Evolutionary conservation across 1,140 invertebrate species (phyloP).

Genomic region (Muscidifurax raptorellus): DNA sequence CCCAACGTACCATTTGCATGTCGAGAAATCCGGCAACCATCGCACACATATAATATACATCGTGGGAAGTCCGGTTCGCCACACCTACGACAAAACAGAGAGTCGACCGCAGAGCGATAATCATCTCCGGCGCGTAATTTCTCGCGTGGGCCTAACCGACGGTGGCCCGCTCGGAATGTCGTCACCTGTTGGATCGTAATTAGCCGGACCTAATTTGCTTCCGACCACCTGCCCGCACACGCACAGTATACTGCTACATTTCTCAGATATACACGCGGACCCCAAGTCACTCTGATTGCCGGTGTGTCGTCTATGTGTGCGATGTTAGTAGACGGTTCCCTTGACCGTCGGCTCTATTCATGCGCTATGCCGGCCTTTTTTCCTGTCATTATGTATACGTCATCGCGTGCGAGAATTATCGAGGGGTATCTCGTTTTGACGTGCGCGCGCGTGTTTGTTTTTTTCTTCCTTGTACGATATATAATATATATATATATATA

Average conservation of each 20-base stretch:
- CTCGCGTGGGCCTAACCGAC: conserved; percentile 19
- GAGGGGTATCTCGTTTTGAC: conserved; percentile 7
- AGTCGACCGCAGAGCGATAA: not conserved
- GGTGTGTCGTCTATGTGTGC: not conserved
- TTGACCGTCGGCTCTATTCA: conserved; percentile 9
- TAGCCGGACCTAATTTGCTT: conserved; percentile 62
- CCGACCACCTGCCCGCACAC: conserved; percentile 36
- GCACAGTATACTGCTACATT: no score
- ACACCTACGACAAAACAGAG: not conserved
- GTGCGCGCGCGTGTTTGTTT: not conserved
- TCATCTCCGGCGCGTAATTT: conserved; percentile 34
- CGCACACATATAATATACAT: not conserved
- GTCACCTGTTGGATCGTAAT: conserved; percentile 65
- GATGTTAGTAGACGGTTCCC: not conserved
- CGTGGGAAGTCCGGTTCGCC: conserved; percentile 40
- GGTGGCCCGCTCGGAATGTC: conserved; percentile 52
- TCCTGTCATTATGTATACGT: not conserved
- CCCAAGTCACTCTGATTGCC: conserved; percentile 25
- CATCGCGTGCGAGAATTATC: conserved; percentile 27
- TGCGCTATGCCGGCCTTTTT: conserved; percentile 8
- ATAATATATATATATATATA: not conserved
- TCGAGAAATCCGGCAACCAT: not conserved
- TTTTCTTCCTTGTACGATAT: not conserved
- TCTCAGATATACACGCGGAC: not conserved
- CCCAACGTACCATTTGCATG: not conserved